phyloP scores from a whole-genome alignment of 2,888 invertebrate genomes.

The Tryphoninae sp. region DNA sequence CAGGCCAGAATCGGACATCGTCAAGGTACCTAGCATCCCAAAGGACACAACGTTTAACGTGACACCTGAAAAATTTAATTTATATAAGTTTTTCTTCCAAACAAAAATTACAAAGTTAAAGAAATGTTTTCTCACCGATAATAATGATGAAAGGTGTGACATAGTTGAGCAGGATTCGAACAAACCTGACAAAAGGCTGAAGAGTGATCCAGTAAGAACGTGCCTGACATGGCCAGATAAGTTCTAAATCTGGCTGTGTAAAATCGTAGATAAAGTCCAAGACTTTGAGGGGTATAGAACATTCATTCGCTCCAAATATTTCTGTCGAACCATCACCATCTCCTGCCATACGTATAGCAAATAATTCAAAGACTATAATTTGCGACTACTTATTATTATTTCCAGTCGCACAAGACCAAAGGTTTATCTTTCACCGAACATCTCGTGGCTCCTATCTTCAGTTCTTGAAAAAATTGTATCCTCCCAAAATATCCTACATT shows the following conservation, averaged over 20 bases:
- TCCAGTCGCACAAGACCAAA: background rate
- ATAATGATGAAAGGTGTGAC: constrained; percentile 76
- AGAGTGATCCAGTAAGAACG: constrained; percentile 75
- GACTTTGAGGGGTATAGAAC: constrained; percentile 69
- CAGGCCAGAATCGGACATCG: constrained; percentile 76
- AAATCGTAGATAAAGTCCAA: constrained; percentile 73
- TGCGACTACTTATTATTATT: constrained; percentile 9
- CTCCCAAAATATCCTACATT: constrained; percentile 23
- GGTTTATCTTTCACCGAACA: constrained; percentile 33
- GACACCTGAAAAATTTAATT: constrained; percentile 69
- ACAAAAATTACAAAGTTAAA: background rate
- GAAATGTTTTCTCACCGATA: constrained; percentile 72
- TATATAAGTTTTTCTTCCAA: background rate
- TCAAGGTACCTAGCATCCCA: constrained; percentile 73
- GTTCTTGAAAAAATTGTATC: background rate
- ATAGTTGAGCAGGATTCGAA: constrained; percentile 74
- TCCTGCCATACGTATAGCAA: constrained; percentile 53
- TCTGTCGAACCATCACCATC: constrained; percentile 39
- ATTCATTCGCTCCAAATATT: constrained; percentile 58
- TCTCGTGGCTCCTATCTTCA: constrained; percentile 17
- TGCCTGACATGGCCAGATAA: constrained; percentile 77
- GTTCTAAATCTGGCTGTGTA: constrained; percentile 69
- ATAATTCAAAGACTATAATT: constrained; percentile 7
- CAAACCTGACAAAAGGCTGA: constrained; percentile 73
- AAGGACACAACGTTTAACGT: constrained; percentile 77